Base-by-base conservation (phyloP, 2,113 vertebrate genomes). In the Cranoglanis bouderius region DNA sequence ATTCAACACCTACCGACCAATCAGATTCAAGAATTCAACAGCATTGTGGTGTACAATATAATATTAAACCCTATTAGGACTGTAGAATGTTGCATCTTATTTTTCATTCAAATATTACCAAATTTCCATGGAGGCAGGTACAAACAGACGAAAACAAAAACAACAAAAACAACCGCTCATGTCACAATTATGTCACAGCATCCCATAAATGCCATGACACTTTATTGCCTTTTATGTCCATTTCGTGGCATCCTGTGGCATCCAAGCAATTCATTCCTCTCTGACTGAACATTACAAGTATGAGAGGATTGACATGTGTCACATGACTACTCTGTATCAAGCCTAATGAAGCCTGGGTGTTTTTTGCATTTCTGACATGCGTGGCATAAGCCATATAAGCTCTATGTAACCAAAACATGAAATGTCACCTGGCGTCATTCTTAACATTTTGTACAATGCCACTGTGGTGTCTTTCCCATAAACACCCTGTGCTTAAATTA, bases 351-450 rank as follows among this genome's bases (percentile, higher is more conserved):
- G 9, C 16, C 53, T 88, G 81, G 81, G 81, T 12, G 59, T 29
- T 46, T 81, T 70, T 43, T 51, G 72, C 72, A 86, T 87, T 88
- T 38, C 84, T 35, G 5, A 72, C 43, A 74, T 90, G 74, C 74
- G 29, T 78, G 38, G 67, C 26, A 29, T 74, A 59, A 16, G 84
- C 67, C 19, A 21, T 87, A 55, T 26, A 55, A 38, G 55, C 72
- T 46, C 29, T 75, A 9, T 72, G 26, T 19, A n/a, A 18, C 35
- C 61, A 72, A 89, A 82, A 84, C 21, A 19, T 65, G 55, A 53
- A 65, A 82, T 82, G 75, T 38, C 65, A 67, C 86, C 74, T 63
- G n/a, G 75, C 32, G 26, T 80, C 88, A 87, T 88, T 86, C 83
- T 80, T 40, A 67, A 59, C 51, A 65, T 65, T 83, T 83, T 82